A percentile compares a stretch with the other conserved stretches of the same genome.
Evolutionary conservation across 2,797 vertebrate genomes (phyloP).

Genomic region (Fratercula arctica): DNA sequence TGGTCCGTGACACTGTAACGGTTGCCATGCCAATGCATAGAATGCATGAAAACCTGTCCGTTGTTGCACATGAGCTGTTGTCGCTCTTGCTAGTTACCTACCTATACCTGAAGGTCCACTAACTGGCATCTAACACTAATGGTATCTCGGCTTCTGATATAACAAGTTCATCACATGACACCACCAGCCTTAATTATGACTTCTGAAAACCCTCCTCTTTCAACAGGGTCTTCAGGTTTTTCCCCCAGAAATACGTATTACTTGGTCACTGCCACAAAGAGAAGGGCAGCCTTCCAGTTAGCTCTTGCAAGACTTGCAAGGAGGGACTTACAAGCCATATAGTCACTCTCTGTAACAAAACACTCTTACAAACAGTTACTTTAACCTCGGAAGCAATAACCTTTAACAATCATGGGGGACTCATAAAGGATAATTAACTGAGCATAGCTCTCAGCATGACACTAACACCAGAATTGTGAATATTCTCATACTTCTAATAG

Average conservation of each 20-base stretch:
- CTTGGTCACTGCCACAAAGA: background rate
- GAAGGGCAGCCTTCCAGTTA: background rate
- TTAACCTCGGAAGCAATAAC: conserved; percentile 49
- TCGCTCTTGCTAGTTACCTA: background rate
- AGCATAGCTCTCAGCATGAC: conserved; percentile 19
- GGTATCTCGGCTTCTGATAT: background rate
- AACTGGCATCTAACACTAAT: background rate
- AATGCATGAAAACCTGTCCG: background rate
- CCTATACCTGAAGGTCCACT: background rate
- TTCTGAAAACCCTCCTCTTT: background rate
- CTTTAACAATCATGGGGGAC: conserved; percentile 8
- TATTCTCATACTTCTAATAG: conserved; percentile 25
- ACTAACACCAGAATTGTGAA: conserved; percentile 5
- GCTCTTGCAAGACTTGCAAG: background rate
- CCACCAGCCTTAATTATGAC: background rate
- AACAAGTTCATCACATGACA: background rate
- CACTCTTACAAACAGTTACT: conserved; percentile 14
- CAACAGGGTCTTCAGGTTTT: background rate
- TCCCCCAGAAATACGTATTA: background rate
- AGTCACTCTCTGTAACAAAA: conserved; percentile 5
- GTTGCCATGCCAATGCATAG: background rate
- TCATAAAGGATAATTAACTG: conserved; percentile 40
- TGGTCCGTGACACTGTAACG: background rate
- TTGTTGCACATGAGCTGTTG: background rate
- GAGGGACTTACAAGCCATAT: background rate